Evolutionary conservation across 2,113 vertebrate genomes (phyloP).

Genomic region (Dolichotis patagonum): DNA sequence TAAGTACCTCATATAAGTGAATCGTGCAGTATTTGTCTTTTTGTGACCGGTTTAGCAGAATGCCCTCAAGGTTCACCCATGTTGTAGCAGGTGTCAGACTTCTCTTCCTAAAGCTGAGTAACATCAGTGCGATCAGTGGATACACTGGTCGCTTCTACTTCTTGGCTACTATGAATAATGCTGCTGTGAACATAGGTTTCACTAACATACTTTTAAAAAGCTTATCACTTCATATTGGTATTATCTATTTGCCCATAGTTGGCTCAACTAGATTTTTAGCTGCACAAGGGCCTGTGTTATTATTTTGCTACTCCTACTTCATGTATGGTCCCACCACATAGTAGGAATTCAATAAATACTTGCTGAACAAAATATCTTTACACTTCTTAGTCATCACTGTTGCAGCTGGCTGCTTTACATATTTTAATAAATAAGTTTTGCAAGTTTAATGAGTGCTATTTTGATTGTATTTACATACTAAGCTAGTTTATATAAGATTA

Average conservation of each 20-base stretch:
- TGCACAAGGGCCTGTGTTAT: neutral
- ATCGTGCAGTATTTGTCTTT: neutral
- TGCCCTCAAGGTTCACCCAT: neutral
- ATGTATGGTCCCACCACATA: slow-evolving; percentile 26
- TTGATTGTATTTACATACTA: slow-evolving; percentile 77
- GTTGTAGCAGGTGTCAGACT: neutral
- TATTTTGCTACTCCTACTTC: neutral
- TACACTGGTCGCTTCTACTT: neutral
- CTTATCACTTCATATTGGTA: neutral
- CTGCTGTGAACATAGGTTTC: neutral
- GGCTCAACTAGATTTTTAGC: neutral
- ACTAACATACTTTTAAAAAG: neutral
- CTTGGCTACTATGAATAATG: neutral
- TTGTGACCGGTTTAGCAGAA: neutral
- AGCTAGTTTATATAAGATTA: slow-evolving; percentile 64
- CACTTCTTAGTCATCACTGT: slow-evolving; percentile 40
- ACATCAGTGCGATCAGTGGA: neutral
- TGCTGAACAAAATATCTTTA: slow-evolving; percentile 71
- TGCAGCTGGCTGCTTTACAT: slow-evolving; percentile 79
- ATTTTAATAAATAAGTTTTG: slow-evolving; percentile 80
- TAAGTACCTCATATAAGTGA: neutral
- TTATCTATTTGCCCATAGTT: neutral
- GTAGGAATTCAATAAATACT: slow-evolving; percentile 65
- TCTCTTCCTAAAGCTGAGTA: neutral
- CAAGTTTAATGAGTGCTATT: slow-evolving; percentile 79